These are phyloP conservation scores for Exephanes ischioxanthus DNA, from an alignment of 2,888 invertebrate genomes.

Conservation along the genomic window DNA sequence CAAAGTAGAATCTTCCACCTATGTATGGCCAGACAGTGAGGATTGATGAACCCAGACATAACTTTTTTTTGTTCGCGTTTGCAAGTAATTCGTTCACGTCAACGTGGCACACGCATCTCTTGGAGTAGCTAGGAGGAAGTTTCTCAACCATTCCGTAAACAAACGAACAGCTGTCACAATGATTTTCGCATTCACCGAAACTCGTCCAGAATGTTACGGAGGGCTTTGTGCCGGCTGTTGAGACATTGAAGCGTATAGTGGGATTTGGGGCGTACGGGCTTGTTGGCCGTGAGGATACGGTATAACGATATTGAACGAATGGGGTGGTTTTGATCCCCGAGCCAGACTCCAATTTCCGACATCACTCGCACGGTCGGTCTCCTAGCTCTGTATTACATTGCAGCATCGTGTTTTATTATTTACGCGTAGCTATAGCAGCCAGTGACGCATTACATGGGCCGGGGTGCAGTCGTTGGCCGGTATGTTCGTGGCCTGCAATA, in stretches of 20 bases:
- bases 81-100: too few species aligned
- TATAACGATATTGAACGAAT: slow-evolving; percentile 13
- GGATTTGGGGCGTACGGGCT: slow-evolving; percentile 10
- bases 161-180: slow-evolving; percentile 7
- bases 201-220: not conserved
- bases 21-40: too few species aligned
- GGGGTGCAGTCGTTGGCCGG: not conserved
- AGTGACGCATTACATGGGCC: not conserved
- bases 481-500: not conserved
- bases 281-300: slow-evolving; percentile 17
- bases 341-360: slow-evolving; percentile 53
- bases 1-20: too few species aligned
- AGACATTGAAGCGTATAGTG: not conserved
- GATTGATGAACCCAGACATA: too few species aligned
- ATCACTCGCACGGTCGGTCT: slow-evolving; percentile 44
- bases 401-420: slow-evolving; percentile 56
- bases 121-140: too few species aligned
- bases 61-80: too few species aligned
- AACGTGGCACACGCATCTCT: too few species aligned
- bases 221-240: not conserved
- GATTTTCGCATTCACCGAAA: slow-evolving; percentile 4
- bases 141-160: not conserved
- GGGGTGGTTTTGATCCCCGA: slow-evolving; percentile 31
- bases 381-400: slow-evolving; percentile 40
- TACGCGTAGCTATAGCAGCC: slow-evolving; percentile 29